Conservation (phyloP, 2,797 vertebrate genomes). For the Pipistrellus pipistrellus region DNA sequence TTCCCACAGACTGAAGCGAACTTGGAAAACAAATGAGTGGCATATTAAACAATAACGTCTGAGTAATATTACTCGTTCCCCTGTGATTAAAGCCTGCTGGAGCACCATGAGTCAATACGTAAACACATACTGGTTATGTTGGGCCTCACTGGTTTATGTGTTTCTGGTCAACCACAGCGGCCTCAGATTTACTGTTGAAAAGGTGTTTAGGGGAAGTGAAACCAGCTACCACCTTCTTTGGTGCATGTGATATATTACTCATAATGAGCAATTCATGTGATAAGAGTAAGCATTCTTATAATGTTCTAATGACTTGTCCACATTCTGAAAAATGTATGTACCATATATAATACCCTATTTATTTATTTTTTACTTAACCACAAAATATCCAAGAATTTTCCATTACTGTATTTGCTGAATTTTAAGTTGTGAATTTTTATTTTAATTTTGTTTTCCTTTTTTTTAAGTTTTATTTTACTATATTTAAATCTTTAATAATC, state of each 20-base stretch:
- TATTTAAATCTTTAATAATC: slow-evolving; percentile 40
- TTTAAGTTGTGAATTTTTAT: slow-evolving; percentile 13
- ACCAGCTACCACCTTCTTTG: background rate
- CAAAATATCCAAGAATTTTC: slow-evolving; percentile 48
- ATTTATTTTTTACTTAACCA: background rate
- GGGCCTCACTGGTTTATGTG: background rate
- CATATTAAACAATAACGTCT: slow-evolving; percentile 60
- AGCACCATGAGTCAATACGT: slow-evolving; percentile 65
- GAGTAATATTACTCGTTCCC: slow-evolving; percentile 56
- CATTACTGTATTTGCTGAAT: background rate
- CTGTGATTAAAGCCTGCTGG: slow-evolving; percentile 59
- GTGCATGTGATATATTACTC: slow-evolving; percentile 35
- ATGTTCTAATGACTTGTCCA: slow-evolving; percentile 27
- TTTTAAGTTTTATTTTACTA: slow-evolving; percentile 54
- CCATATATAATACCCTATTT: background rate
- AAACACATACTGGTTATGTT: background rate
- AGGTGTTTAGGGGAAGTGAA: slow-evolving; percentile 52
- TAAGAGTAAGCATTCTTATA: slow-evolving; percentile 31
- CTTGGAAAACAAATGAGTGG: slow-evolving; percentile 59
- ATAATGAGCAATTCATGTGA: slow-evolving; percentile 23
- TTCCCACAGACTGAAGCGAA: slow-evolving; percentile 47
- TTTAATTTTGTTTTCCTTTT: background rate
- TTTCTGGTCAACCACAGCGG: slow-evolving; percentile 55
- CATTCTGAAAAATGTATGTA: slow-evolving; percentile 40
- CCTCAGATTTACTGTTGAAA: slow-evolving; percentile 52